These are phyloP conservation scores for Damaliscus lunatus DNA, from an alignment of 2,113 vertebrate genomes.

Conservation along the genomic window DNA sequence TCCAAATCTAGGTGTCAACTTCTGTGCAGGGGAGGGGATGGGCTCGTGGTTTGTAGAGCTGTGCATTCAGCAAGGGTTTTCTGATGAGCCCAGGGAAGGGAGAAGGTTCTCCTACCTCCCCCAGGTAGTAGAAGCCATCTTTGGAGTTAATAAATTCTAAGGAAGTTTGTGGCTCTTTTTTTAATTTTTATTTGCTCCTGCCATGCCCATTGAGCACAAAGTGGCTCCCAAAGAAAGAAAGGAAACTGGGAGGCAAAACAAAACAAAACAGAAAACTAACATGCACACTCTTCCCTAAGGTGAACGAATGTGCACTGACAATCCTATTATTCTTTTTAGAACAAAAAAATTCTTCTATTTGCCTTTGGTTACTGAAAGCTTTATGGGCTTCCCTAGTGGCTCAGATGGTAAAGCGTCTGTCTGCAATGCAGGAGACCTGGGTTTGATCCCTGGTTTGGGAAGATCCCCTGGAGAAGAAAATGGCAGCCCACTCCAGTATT, in stretches of 20 bases:
- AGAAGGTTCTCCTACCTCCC: not conserved
- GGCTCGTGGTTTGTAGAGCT: not conserved
- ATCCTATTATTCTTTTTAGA: not conserved
- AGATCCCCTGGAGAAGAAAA: too few species aligned
- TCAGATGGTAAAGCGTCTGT: too few species aligned
- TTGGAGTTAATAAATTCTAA: slow-evolving; percentile 25
- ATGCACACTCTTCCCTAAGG: not conserved
- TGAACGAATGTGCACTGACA: not conserved
- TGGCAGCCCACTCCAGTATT: too few species aligned
- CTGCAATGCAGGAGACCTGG: too few species aligned
- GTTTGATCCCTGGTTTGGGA: too few species aligned
- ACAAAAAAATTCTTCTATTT: not conserved
- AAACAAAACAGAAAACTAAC: not conserved
- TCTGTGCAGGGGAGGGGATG: not conserved
- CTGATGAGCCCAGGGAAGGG: not conserved
- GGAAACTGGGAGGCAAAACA: not conserved
- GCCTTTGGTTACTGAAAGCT: not conserved
- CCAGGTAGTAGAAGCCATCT: not conserved
- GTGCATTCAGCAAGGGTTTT: not conserved
- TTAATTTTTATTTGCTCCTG: not conserved
- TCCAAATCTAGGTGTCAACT: not conserved
- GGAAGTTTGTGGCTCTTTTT: not conserved
- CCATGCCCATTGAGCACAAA: not conserved
- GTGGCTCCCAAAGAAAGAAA: slow-evolving; percentile 10
- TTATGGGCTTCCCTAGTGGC: too few species aligned